Base-by-base conservation (phyloP, 2,888 invertebrate genomes). In the Gymnoscelis rufifasciata region DNA sequence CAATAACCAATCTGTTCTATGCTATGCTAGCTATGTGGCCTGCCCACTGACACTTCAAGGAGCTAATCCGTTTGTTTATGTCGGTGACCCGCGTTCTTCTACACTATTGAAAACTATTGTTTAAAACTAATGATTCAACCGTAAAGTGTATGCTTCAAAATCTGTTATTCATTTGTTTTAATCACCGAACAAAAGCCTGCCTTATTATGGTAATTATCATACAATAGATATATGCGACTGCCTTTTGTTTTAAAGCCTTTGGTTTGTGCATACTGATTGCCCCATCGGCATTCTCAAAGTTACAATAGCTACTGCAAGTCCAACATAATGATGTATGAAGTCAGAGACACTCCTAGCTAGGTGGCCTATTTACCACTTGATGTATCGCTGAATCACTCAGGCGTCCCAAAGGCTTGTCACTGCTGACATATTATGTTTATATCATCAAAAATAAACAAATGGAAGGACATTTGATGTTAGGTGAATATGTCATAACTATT, bases 331-430 rank as follows among this genome's bases (percentile, higher is more conserved):
- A 79, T 47, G 37, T 52, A 54, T 52, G 52, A 52, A 75, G 76
- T 80, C 67, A 77, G 52, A 61, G 63, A 58, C 81, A 68, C 83
- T 73, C 83, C 83, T 62, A 57, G 60, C 57, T 53, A 53, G 62
- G 66, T 74, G 80, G 64, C 72, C 82, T 68, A 75, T 76, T 81
- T 80, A 72, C 66, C 62, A 52, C 29, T 51, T 54, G 52, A 54
- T 49, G 51, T 49, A 57, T 62, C 58, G 66, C 64, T 59, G 52
- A 60, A 40, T 56, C 68, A 71, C 62, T 71, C 71, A 76, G 61
- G 71, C 78, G 64, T 73, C 59, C 12, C 15, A 19, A 45, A 54
- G 47, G 49, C 51, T 48, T 43, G 28, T 23, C 43, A 37, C 26
- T 7, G 28, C 39, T 31, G 31, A 24, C 39, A 37, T 29, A 35